Percentiles rank a stretch among this genome's conserved stretches.
Conservation (phyloP, 2,888 invertebrate species). For the Creontiades dilutus region DNA sequence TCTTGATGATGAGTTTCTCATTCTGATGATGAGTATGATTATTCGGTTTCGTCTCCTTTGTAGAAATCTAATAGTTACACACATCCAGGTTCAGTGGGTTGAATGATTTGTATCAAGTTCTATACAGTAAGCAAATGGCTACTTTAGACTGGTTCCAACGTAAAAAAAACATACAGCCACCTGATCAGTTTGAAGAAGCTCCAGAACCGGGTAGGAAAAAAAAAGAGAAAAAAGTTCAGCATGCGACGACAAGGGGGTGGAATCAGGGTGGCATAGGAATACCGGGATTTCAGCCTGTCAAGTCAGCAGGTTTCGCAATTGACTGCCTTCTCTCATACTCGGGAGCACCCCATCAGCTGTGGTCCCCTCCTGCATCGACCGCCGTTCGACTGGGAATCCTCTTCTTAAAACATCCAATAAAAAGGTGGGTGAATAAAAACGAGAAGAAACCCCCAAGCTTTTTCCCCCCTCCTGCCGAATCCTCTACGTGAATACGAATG, state of each 20-base stretch:
- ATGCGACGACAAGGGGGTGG: neutral
- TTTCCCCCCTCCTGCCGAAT: neutral
- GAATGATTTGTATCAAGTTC: too few relatives aligned
- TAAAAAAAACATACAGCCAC: too few relatives aligned
- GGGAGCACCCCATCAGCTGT: neutral
- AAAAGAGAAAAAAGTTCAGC: neutral
- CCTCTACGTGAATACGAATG: slow-evolving; percentile 1
- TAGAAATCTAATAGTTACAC: too few relatives aligned
- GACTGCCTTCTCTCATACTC: slow-evolving; percentile 31
- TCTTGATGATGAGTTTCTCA: too few relatives aligned
- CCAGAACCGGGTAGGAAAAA: too few relatives aligned
- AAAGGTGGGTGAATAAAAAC: slow-evolving; percentile 34
- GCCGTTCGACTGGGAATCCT: slow-evolving; percentile 28
- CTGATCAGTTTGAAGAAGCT: too few relatives aligned
- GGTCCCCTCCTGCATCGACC: neutral
- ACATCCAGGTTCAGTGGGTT: too few relatives aligned
- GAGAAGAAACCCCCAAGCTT: neutral
- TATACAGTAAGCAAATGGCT: too few relatives aligned
- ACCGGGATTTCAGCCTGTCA: neutral
- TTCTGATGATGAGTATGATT: too few relatives aligned
- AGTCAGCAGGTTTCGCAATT: slow-evolving; percentile 19
- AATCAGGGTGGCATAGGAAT: neutral
- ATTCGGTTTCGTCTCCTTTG: too few relatives aligned
- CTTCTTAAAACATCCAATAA: slow-evolving; percentile 20
- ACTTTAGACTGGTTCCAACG: too few relatives aligned